These are phyloP conservation scores for Dermolepida albohirtum DNA, from an alignment of 2,888 invertebrate species.

Conservation along the genomic window DNA sequence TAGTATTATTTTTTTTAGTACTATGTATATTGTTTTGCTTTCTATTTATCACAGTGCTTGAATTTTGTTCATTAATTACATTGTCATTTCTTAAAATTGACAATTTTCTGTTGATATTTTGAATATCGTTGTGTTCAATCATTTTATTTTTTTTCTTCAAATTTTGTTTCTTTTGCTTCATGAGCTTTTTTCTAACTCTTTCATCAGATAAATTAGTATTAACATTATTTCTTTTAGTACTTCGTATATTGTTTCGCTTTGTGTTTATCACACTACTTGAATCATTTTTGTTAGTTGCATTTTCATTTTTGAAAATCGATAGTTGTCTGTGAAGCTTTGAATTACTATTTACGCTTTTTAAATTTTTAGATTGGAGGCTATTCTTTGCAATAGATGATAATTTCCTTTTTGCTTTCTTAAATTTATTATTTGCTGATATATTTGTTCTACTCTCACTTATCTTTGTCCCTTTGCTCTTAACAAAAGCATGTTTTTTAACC, in stretches of 20 bases:
- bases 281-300: background rate
- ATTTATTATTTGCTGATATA: no score
- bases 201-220: constrained; percentile 2
- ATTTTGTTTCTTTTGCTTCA: constrained; percentile 42
- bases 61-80: background rate
- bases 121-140: constrained; percentile 44
- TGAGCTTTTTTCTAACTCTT: constrained; percentile 32
- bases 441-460: no score
- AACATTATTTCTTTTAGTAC: background rate
- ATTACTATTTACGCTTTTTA: no score
- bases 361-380: no score
- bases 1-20: background rate
- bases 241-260: background rate
- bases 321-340: background rate
- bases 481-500: background rate
- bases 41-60: background rate
- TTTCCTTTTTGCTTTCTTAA: no score
- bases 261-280: background rate
- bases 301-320: background rate
- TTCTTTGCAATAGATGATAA: no score
- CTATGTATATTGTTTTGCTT: background rate
- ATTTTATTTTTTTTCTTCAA: constrained; percentile 42
- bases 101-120: background rate
- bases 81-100: background rate
- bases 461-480: no score